Conservation (phyloP, 1,140 invertebrate genomes). For the Paramacrobiotus metropolitanus region DNA sequence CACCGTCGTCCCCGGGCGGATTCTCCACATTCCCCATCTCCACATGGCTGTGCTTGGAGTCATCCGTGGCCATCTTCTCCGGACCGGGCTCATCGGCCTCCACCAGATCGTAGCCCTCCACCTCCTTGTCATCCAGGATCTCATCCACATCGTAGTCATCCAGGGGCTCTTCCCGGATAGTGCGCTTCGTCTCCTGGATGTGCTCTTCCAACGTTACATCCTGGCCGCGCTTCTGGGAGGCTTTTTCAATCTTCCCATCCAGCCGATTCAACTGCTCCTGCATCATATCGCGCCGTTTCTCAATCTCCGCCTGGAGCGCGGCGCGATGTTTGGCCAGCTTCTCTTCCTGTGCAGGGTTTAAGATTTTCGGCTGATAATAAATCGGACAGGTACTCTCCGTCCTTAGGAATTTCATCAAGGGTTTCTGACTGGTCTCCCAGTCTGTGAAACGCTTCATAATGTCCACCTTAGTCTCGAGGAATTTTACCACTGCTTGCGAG, state of each 20-base stretch:
- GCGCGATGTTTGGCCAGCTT: neutral
- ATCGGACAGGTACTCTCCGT: conserved; percentile 62
- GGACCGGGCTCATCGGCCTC: neutral
- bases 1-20: too few relatives aligned
- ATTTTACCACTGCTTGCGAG: conserved; percentile 62
- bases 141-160: neutral
- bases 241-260: neutral
- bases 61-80: too few relatives aligned
- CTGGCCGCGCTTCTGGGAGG: neutral
- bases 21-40: too few relatives aligned
- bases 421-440: conserved; percentile 55
- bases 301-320: neutral
- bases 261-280: neutral
- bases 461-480: conserved; percentile 69
- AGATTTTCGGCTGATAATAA: conserved; percentile 56
- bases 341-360: neutral
- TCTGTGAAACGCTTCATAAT: conserved; percentile 56
- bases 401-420: conserved; percentile 54
- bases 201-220: neutral
- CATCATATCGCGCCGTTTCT: neutral
- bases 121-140: neutral
- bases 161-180: neutral
- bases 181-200: neutral
- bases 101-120: neutral
- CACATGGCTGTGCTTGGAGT: too few relatives aligned